A percentile compares a stretch with the other conserved stretches of the same genome.
phyloP scores from a whole-genome alignment of 2,888 invertebrate genomes.

The Eurois occulta region DNA sequence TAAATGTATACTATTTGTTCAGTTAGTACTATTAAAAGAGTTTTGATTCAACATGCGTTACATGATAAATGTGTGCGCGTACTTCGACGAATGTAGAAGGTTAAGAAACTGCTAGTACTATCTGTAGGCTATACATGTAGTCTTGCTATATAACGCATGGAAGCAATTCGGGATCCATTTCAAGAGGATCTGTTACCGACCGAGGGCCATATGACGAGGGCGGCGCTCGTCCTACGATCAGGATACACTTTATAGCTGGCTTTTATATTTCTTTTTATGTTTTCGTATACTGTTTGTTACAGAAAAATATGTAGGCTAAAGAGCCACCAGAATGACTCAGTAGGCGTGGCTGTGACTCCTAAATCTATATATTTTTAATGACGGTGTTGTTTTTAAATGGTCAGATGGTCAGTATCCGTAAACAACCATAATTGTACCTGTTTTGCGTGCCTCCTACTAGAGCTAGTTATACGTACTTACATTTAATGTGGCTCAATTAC shows the following conservation, averaged over 20 bases:
- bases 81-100: background rate
- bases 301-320: background rate
- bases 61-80: background rate
- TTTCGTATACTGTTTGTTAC: background rate
- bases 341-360: background rate
- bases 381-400: background rate
- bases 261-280: constrained; percentile 12
- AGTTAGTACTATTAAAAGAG: background rate
- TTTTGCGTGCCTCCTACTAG: background rate
- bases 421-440: background rate
- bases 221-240: no score
- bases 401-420: background rate
- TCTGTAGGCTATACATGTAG: no score
- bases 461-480: background rate
- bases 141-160: no score
- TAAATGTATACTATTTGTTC: no score
- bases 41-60: background rate
- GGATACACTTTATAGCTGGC: background rate
- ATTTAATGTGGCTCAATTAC: background rate
- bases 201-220: no score
- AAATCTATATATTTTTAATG: background rate
- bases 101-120: no score
- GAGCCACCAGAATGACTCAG: background rate
- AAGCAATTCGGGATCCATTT: no score
- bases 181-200: no score